These are phyloP conservation scores for Aurelia sp. DNA, from an alignment of 30 jellyfish, hydroid and myxozoan species.

Conservation along the genomic window DNA sequence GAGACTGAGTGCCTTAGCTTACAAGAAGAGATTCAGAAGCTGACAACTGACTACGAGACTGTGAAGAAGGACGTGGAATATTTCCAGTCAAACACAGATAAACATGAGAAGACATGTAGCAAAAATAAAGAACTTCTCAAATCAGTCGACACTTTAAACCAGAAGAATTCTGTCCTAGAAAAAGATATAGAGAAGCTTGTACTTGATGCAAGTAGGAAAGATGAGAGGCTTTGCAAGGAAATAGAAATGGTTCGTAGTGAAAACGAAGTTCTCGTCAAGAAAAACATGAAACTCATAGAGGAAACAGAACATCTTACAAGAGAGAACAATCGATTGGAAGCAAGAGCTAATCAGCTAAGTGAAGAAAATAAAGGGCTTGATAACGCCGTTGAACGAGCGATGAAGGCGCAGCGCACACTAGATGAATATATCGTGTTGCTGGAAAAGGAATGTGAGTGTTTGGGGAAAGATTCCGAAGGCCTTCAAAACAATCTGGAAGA, in stretches of 20 bases:
- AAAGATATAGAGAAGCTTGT: not conserved
- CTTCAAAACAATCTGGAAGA: not conserved
- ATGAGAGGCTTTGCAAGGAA: not conserved
- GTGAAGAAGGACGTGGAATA: too few species aligned
- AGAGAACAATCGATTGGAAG: not conserved
- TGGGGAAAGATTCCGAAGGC: not conserved
- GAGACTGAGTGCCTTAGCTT: not conserved
- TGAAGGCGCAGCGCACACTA: not conserved
- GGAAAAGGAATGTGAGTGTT: conserved; percentile 19
- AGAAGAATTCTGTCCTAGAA: not conserved
- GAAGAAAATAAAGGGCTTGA: conserved; percentile 14
- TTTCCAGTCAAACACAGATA: not conserved
- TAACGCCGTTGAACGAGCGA: not conserved
- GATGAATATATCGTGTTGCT: not conserved
- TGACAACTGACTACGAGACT: not conserved
- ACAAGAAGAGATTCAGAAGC: not conserved
- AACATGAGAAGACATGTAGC: not conserved
- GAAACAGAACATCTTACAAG: too few species aligned
- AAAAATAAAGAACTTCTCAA: not conserved
- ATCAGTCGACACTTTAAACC: not conserved
- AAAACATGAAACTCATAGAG: not conserved
- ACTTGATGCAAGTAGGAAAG: not conserved
- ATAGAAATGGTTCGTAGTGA: not conserved
- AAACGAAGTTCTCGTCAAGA: not conserved
- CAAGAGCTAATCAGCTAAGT: not conserved